These are phyloP conservation scores for Anaspis maculata DNA, from an alignment of 2,888 invertebrate genomes.

Conservation along the genomic window DNA sequence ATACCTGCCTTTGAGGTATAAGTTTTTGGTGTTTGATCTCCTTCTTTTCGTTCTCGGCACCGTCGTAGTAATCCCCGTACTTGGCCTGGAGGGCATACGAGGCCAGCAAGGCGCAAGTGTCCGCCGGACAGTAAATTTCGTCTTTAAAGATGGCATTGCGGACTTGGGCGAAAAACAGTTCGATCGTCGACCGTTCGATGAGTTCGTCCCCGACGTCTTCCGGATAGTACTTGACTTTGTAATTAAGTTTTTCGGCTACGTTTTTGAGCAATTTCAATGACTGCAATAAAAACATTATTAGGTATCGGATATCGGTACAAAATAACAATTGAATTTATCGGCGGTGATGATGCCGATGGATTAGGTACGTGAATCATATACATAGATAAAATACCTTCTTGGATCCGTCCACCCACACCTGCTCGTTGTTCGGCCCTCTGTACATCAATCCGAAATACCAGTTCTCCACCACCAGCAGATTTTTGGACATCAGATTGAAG, in stretches of 20 bases:
- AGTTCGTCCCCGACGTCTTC: slow-evolving; percentile 98
- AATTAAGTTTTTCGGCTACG: slow-evolving; percentile 26
- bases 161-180: slow-evolving; percentile 85
- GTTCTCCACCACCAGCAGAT: slow-evolving; percentile 34
- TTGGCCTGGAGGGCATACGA: slow-evolving; percentile 97
- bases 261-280: slow-evolving; percentile 27
- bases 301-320: not conserved
- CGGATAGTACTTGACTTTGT: slow-evolving; percentile 96
- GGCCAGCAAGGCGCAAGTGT: slow-evolving; percentile 92
- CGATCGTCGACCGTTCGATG: slow-evolving; percentile 96
- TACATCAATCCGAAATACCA: slow-evolving; percentile 39
- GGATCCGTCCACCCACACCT: slow-evolving; percentile 36
- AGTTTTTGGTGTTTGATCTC: slow-evolving; percentile 55
- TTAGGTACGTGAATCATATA: too few species aligned
- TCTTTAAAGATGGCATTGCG: slow-evolving; percentile 93
- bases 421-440: slow-evolving; percentile 24
- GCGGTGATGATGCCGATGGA: too few species aligned
- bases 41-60: slow-evolving; percentile 26
- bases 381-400: too few species aligned
- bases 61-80: slow-evolving; percentile 89
- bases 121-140: slow-evolving; percentile 98
- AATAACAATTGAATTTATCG: too few species aligned
- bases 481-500: slow-evolving; percentile 33
- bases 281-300: slow-evolving; percentile 23
- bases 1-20: slow-evolving; percentile 79